Percentiles rank a stretch among this genome's conserved stretches.
phyloP scores from a whole-genome alignment of 2,113 vertebrate genomes.

The Amblyornis subalaris region DNA sequence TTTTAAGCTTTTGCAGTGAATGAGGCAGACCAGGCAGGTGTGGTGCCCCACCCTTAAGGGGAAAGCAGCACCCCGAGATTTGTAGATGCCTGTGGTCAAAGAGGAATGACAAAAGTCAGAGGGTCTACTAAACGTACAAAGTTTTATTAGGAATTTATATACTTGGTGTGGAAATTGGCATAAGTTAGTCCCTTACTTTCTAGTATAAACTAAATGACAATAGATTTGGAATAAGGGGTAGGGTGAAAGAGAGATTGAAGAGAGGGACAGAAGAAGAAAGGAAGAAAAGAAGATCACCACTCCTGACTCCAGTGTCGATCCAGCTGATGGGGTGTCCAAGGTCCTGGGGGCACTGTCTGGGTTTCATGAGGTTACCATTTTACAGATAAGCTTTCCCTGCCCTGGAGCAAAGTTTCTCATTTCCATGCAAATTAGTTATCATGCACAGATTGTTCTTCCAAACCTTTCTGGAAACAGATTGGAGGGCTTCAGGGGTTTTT shows the following conservation, averaged over 20 bases:
- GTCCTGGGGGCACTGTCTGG: neutral
- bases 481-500: neutral
- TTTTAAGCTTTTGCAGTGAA: neutral
- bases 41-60: neutral
- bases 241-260: neutral
- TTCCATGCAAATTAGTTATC: neutral
- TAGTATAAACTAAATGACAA: neutral
- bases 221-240: neutral
- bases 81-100: neutral
- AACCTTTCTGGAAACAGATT: neutral
- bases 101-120: neutral
- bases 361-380: neutral
- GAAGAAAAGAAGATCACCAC: neutral
- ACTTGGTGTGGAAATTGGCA: neutral
- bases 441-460: fast-evolving
- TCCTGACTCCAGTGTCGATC: fast-evolving
- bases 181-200: neutral
- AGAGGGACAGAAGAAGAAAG: neutral
- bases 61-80: neutral
- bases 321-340: neutral
- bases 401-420: neutral
- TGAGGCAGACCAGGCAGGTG: neutral
- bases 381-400: neutral
- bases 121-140: neutral
- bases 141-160: neutral